phyloP scores from a whole-genome alignment of 2,888 invertebrate genomes.

The Zygothrica quintamaculata region DNA sequence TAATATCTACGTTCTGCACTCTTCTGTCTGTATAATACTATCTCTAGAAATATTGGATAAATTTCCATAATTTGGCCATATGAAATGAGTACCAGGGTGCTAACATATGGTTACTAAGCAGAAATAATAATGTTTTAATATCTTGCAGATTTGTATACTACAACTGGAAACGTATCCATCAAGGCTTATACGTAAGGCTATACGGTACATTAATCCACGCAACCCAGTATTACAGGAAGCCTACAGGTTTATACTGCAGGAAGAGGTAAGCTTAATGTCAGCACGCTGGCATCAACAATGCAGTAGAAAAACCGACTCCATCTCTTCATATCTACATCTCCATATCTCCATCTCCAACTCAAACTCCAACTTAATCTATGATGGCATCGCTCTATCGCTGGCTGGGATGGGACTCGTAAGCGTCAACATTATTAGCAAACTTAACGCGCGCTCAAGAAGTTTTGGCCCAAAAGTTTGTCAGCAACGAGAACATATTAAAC shows the following conservation, averaged over 20 bases:
- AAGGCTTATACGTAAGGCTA: conserved; percentile 81
- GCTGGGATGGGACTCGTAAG: conserved; percentile 29
- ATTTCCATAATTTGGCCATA: too few species aligned
- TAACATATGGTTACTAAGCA: too few species aligned
- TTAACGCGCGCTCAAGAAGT: conserved; percentile 71
- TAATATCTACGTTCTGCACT: too few species aligned
- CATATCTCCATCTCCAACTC: neutral
- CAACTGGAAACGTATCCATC: conserved; percentile 83
- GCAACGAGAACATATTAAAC: conserved; percentile 75
- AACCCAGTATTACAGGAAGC: conserved; percentile 76
- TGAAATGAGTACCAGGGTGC: neutral
- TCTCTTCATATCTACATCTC: conserved; percentile 4
- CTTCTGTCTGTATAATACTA: too few species aligned
- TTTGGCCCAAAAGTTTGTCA: conserved; percentile 69
- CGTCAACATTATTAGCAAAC: conserved; percentile 77
- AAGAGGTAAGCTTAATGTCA: conserved; percentile 81
- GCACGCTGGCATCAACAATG: conserved; percentile 38
- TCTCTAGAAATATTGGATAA: too few species aligned
- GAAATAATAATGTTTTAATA: neutral
- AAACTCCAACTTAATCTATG: conserved; percentile 15
- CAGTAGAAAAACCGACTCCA: conserved; percentile 1
- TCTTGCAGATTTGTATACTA: conserved; percentile 77
- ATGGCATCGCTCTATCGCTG: conserved; percentile 2
- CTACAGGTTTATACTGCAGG: conserved; percentile 81
- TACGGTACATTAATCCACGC: conserved; percentile 77